Base-by-base conservation (phyloP, 1,140 invertebrate species). In the Papilio aristodemus region DNA sequence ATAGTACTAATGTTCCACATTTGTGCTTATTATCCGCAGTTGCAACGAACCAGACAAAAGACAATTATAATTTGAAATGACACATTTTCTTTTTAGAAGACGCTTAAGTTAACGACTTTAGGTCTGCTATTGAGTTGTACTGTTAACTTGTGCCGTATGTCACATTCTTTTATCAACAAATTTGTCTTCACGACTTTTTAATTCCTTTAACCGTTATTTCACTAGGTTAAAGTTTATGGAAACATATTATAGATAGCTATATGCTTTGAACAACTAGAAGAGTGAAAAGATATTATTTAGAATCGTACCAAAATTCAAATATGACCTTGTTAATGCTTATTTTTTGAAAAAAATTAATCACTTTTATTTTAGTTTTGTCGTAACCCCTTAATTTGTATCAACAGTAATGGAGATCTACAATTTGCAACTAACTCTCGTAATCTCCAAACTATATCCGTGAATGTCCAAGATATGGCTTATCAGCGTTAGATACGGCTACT, bases 391-490 rank as follows among this genome's bases (percentile, higher is more conserved):
- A 32, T 32, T 32, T 32, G 27, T 32, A 32, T 6, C 27, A 3
- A 59, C 19, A 19, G 17, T 62, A 62, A 62, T 36, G 13, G 22
- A 38, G 25, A 41, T 57, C 59, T 59, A 57, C 59, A 76, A 72
- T 75, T 75, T 73, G 71, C 58, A 66, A 22, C 41, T 27, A 38
- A 38, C 46, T 32, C 71, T 39, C 70, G 58, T 71, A 77, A 77
- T 79, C 70, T 70, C 50, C 62, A 72, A 69, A 72, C 70, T 72
- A 80, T 77, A 78, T 78, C 76, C 74, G 74, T 68, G 75, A 79
- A 83, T 69, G 77, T 69, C 77, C 73, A 69, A 75, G 22, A 82
- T 81, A 85, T 78, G 75, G 77, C 78, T 85, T 81, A 79, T 80
- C 75, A 73, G 69, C 69, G 73, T 67, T 70, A 76, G 68, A 74